Conservation (phyloP, 2,113 vertebrate species). For the Saccopteryx bilineata region DNA sequence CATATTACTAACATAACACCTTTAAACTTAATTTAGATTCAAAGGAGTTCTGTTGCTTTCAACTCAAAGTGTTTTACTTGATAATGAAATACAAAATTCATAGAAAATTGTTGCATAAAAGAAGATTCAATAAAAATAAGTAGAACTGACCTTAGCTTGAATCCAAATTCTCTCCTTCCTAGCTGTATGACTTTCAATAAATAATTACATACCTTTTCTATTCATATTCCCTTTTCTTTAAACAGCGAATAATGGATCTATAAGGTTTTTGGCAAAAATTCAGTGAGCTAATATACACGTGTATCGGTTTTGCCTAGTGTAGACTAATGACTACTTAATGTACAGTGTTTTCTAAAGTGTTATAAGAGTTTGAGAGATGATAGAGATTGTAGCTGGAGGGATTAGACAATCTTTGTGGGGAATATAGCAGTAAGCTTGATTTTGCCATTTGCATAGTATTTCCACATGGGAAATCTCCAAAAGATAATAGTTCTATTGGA, state of each 20-base stretch:
- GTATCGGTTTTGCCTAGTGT: neutral
- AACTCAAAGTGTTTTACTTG: neutral
- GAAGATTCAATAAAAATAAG: neutral
- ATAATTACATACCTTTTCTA: slow-evolving; percentile 30
- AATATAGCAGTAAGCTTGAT: neutral
- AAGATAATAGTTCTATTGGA: neutral
- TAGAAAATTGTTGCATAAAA: neutral
- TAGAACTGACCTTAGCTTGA: neutral
- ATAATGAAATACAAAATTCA: neutral
- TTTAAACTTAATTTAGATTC: neutral
- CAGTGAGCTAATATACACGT: neutral
- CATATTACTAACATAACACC: neutral
- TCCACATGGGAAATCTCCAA: neutral
- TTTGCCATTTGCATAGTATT: slow-evolving; percentile 15
- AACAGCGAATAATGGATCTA: slow-evolving; percentile 22
- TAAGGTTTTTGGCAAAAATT: slow-evolving; percentile 35
- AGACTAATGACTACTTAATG: neutral
- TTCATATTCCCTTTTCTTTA: neutral
- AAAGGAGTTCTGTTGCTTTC: neutral
- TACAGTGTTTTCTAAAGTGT: neutral
- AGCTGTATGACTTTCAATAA: neutral
- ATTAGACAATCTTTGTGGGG: neutral
- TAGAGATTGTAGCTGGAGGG: neutral
- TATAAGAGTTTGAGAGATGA: slow-evolving; percentile 18
- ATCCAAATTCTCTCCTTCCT: neutral